phyloP scores from a whole-genome alignment of 2,113 vertebrate species.

The Elanus axillaris region DNA sequence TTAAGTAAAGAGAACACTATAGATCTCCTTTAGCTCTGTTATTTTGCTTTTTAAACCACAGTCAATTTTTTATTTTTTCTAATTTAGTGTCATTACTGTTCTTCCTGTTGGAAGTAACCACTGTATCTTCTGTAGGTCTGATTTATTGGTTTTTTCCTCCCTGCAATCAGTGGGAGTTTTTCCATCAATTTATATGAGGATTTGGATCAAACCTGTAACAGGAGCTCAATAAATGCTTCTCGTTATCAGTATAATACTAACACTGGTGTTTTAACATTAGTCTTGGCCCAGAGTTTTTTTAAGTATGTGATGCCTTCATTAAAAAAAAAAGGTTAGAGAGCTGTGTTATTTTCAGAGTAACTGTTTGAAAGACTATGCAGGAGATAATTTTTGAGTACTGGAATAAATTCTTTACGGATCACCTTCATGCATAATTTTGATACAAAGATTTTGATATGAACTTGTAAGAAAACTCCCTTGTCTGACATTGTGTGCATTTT shows the following conservation, averaged over 20 bases:
- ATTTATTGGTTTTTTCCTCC: neutral
- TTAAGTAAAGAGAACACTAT: neutral
- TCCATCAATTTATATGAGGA: neutral
- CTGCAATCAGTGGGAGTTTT: neutral
- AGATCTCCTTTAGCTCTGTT: neutral
- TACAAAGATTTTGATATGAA: conserved; percentile 41
- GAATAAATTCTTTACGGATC: neutral
- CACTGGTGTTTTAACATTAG: neutral
- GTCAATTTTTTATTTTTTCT: neutral
- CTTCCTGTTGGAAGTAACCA: neutral
- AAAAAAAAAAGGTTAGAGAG: neutral
- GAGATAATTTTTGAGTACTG: conserved; percentile 10
- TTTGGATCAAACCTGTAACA: neutral
- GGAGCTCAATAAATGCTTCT: neutral
- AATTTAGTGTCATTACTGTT: neutral
- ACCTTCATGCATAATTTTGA: conserved; percentile 17
- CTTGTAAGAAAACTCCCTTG: neutral
- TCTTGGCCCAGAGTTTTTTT: neutral
- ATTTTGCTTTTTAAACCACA: neutral
- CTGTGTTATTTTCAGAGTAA: neutral
- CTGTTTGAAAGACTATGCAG: conserved; percentile 22
- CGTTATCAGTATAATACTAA: neutral
- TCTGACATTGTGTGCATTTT: conserved; percentile 1
- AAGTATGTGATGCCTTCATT: neutral
- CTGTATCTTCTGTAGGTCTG: neutral